A percentile compares a stretch with the other conserved stretches of the same genome.
Evolutionary conservation across 2,113 vertebrate species (phyloP).

Genomic region (Parotia lawesii): DNA sequence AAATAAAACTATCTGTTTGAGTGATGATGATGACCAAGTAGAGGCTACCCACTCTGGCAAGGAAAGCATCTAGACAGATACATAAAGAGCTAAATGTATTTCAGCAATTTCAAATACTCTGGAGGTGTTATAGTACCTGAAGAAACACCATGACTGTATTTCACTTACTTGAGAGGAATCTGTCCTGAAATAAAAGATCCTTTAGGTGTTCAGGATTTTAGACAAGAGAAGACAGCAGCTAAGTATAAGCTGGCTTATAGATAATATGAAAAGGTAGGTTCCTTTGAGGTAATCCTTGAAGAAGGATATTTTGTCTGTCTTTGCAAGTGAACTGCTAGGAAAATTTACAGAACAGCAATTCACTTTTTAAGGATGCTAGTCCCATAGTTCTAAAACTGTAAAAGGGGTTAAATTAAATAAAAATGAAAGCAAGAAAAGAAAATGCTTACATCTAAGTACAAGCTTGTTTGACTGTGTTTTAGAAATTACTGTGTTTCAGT

Average conservation of each 20-base stretch:
- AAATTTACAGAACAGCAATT: not conserved
- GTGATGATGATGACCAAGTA: not conserved
- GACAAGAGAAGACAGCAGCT: not conserved
- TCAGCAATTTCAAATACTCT: not conserved
- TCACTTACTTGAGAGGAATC: not conserved
- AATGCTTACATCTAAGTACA: not conserved
- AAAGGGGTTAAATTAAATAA: not conserved
- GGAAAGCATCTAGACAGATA: not conserved
- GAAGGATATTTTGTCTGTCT: not conserved
- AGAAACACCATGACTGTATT: not conserved
- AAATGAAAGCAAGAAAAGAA: not conserved
- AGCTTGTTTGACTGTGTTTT: not conserved
- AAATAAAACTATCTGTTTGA: not conserved
- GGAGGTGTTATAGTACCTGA: not conserved
- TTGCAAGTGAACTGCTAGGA: not conserved
- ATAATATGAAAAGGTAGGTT: not conserved
- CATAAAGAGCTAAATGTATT: not conserved
- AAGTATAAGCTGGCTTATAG: not conserved
- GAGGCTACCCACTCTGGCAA: not conserved
- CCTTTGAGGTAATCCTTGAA: not conserved
- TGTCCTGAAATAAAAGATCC: not conserved
- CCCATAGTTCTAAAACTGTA: not conserved
- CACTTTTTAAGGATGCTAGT: not conserved
- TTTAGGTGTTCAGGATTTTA: not conserved
- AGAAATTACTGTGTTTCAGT: not conserved